These are phyloP conservation scores for Spisula subtruncata DNA, from an alignment of 2,888 invertebrate genomes.

Conservation along the genomic window DNA sequence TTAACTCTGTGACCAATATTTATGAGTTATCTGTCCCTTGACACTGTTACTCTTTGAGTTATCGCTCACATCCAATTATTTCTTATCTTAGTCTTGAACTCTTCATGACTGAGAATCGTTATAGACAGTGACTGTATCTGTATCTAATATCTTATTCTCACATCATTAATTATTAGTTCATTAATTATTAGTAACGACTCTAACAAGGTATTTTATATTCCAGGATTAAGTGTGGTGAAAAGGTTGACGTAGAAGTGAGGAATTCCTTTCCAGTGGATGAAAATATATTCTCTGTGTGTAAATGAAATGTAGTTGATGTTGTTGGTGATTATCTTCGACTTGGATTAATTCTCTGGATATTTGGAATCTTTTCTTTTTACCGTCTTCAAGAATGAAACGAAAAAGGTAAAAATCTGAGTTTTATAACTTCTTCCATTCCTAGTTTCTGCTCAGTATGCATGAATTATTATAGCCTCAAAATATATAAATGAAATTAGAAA, in stretches of 20 bases:
- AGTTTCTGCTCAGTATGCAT: no score
- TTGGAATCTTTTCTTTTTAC: background rate
- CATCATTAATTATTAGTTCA: background rate
- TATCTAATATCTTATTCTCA: background rate
- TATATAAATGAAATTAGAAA: no score
- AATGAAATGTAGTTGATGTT: background rate
- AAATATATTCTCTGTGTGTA: background rate
- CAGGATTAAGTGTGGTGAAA: background rate
- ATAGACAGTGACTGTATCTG: background rate
- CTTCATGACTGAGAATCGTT: background rate
- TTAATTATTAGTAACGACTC: background rate
- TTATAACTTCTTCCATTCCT: background rate
- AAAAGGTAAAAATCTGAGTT: conserved; percentile 13
- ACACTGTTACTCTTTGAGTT: no score
- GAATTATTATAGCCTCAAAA: no score
- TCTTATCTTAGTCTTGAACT: background rate
- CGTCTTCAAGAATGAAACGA: conserved; percentile 29
- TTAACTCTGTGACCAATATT: no score
- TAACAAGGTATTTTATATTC: background rate
- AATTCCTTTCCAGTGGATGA: background rate
- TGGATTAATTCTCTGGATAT: background rate
- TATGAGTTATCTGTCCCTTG: no score
- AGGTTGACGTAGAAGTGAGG: background rate
- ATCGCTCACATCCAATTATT: no score
- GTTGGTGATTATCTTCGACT: background rate